Evolutionary conservation across 2,113 vertebrate genomes (phyloP), one percentile per base, ranked within the genome.

Genomic region (Siniperca knerii): DNA sequence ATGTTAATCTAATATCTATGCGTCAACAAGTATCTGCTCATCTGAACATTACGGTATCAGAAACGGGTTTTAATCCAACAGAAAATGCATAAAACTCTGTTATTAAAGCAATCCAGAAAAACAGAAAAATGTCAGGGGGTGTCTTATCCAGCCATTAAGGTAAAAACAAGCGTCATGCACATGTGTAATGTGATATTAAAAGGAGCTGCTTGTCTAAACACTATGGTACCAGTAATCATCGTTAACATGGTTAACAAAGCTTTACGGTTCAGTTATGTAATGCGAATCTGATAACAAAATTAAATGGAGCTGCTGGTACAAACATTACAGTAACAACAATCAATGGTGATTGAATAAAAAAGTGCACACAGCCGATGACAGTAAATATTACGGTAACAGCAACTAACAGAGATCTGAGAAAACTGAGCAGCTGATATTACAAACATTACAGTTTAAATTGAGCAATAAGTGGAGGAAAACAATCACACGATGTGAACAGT

Each of bases 281-380:
- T 0, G 8, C 42, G 57, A 8, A 65, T 0, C 12, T 52, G 65
- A 40, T 48, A 48, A 68, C 16, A 0, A 1, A 83, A 40, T 55
- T 21, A 44, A 0, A 40, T 0, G 35, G 58, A 81, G 82, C 82
- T 67, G 61, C 81, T 85, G 44, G 57, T 68, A 65, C 78, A 66
- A 77, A 48, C 50, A 35, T 79, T 82, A 86, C 85, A 4, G 85
- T 74, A 86, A 86, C n/a, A 71, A 8, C 6, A 33, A 75, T 82
- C 89, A 0, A 82, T 77, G 74, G 0, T 61, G 48, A 89, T 18
- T 18, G 2, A 50, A 76, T 81, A 0, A 52, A 20, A 20, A 57
- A 2, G 6, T 44, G 42, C 29, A 0, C 11, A 6, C 0, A 6
- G 8, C 0, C 4, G 6, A 69, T 18, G 33, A 42, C 1, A 37